These are phyloP conservation scores for Microcebus lehilahytsara DNA, from an alignment of 2,113 vertebrate genomes.

Conservation along the genomic window DNA sequence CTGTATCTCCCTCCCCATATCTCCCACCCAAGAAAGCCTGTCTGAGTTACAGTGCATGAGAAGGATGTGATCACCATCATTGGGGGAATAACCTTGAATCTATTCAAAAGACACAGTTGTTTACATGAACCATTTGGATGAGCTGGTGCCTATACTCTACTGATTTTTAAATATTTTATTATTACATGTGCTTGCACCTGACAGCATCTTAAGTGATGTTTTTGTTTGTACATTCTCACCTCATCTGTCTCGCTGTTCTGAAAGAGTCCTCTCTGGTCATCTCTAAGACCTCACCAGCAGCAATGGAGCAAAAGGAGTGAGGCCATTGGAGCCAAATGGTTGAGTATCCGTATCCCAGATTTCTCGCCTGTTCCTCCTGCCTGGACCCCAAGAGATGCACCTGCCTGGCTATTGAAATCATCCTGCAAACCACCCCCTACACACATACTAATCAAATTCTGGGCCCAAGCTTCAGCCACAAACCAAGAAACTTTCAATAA, in stretches of 20 bases:
- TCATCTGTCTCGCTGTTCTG: neutral
- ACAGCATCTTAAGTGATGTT: neutral
- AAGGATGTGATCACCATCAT: neutral
- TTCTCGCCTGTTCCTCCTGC: neutral
- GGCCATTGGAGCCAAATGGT: neutral
- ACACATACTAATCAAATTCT: neutral
- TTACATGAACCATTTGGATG: neutral
- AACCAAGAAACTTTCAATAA: neutral
- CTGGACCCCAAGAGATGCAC: neutral
- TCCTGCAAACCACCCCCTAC: neutral
- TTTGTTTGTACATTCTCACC: neutral
- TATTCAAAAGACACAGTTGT: neutral
- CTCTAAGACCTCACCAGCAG: neutral
- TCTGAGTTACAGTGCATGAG: neutral
- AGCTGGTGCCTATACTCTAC: neutral
- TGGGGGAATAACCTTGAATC: neutral
- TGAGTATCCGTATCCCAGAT: neutral
- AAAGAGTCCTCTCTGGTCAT: neutral
- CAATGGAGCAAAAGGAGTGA: neutral
- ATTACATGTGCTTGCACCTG: neutral
- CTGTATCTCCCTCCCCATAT: neutral
- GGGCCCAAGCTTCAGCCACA: neutral
- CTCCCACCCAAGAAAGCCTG: neutral
- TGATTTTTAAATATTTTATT: neutral
- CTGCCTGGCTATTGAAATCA: neutral